Percentiles rank a stretch among this genome's conserved stretches.
Conservation (phyloP, 2,113 vertebrate species). For the Istiophorus platypterus region DNA sequence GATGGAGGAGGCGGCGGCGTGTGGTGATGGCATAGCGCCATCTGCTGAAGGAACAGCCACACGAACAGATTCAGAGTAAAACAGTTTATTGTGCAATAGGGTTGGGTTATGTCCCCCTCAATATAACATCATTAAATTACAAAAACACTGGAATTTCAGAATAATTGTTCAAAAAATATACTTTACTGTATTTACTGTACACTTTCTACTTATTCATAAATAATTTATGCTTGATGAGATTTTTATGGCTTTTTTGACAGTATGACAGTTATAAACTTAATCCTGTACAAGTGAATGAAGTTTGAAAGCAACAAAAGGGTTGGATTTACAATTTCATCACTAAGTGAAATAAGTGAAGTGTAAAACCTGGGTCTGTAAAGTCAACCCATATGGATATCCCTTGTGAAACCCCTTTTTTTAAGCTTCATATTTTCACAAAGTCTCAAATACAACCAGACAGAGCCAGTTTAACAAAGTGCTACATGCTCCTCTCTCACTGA, state of each 20-base stretch:
- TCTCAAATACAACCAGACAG: background rate
- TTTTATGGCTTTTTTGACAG: background rate
- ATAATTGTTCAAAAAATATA: background rate
- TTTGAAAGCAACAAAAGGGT: background rate
- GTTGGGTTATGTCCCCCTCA: constrained; percentile 7
- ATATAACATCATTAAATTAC: constrained; percentile 39
- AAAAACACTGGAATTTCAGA: background rate
- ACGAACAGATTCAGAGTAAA: background rate
- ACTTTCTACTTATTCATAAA: constrained; percentile 22
- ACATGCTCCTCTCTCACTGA: background rate
- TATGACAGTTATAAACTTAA: background rate
- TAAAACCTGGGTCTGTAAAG: too few species aligned
- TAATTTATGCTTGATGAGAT: background rate
- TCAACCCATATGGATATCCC: too few species aligned
- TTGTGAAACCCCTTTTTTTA: background rate
- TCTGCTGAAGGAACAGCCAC: constrained; percentile 55
- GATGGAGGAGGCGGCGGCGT: background rate
- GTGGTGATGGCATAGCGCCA: constrained; percentile 38
- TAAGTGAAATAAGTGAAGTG: background rate
- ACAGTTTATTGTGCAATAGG: constrained; percentile 41
- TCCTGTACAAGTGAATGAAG: background rate
- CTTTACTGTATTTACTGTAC: constrained; percentile 11
- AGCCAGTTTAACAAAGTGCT: constrained; percentile 19
- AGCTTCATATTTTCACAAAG: background rate
- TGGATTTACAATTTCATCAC: background rate